These are phyloP conservation scores for Hydrotaea diabolus DNA, from an alignment of 2,888 invertebrate species.

Conservation along the genomic window DNA sequence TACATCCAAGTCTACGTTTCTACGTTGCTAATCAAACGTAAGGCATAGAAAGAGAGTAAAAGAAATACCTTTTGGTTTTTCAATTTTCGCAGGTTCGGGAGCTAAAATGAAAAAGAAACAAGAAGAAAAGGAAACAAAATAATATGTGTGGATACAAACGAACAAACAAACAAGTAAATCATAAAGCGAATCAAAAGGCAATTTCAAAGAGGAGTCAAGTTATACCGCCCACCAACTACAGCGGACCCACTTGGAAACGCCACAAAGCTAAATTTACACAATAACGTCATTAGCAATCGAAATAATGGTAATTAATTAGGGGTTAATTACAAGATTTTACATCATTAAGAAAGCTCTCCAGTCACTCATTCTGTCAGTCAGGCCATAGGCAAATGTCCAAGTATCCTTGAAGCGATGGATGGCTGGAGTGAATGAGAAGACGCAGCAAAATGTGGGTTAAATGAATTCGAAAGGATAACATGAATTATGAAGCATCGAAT, in stretches of 20 bases:
- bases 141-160: slow-evolving; percentile 34
- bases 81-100: slow-evolving; percentile 79
- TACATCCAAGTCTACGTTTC: slow-evolving; percentile 17
- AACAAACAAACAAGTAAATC: slow-evolving; percentile 39
- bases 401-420: slow-evolving; percentile 6
- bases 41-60: slow-evolving; percentile 35
- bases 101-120: slow-evolving; percentile 75
- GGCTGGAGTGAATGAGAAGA: not conserved
- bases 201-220: not conserved
- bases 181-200: slow-evolving; percentile 44
- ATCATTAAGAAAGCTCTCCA: slow-evolving; percentile 14
- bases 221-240: too few relatives aligned
- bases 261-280: not conserved
- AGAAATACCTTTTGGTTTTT: slow-evolving; percentile 79
- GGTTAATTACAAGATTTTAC: slow-evolving; percentile 54
- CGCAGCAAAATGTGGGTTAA: not conserved
- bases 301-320: slow-evolving; percentile 61
- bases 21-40: slow-evolving; percentile 21
- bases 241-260: not conserved
- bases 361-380: not conserved
- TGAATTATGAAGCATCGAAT: not conserved
- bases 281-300: slow-evolving; percentile 15
- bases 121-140: slow-evolving; percentile 42
- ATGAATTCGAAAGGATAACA: not conserved
- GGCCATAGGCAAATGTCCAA: not conserved